These are phyloP conservation scores for Hemichromis elongatus DNA, from an alignment of 2,113 vertebrate species.

Conservation along the genomic window DNA sequence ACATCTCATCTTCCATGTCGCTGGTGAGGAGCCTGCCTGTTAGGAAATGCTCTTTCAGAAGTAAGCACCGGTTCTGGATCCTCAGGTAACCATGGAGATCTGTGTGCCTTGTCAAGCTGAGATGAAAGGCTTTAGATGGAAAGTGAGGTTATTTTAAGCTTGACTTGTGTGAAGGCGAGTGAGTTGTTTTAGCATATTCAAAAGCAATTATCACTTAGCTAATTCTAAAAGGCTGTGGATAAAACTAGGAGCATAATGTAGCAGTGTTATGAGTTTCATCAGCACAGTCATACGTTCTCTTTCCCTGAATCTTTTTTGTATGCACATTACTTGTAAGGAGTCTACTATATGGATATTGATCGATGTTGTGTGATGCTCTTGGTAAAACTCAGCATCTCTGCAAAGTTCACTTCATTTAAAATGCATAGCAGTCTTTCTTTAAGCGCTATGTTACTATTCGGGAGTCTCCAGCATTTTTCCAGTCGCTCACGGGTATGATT, in stretches of 20 bases:
- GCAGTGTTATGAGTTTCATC: not conserved
- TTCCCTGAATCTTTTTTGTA: not conserved
- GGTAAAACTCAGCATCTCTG: not conserved
- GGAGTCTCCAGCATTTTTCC: constrained; percentile 37
- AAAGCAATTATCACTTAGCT: not conserved
- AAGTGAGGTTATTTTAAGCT: constrained; percentile 41
- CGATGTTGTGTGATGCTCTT: not conserved
- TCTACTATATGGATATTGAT: not conserved
- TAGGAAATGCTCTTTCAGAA: constrained; percentile 57
- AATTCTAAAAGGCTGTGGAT: not conserved
- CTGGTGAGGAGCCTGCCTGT: constrained; percentile 56
- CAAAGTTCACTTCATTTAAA: not conserved
- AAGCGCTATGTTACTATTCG: not conserved
- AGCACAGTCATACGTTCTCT: not conserved
- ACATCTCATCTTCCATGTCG: constrained; percentile 76
- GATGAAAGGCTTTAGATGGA: constrained; percentile 34
- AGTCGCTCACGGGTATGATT: constrained; percentile 31
- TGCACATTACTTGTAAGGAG: not conserved
- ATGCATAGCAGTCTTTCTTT: not conserved
- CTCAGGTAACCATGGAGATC: constrained; percentile 64
- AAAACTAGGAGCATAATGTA: not conserved
- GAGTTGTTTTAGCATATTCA: constrained; percentile 14
- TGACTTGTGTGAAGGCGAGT: constrained; percentile 7
- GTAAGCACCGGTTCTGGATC: constrained; percentile 43
- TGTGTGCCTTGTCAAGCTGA: constrained; percentile 24